Conservation (phyloP, 2,797 vertebrate genomes). For the Cossypha polioptera region DNA sequence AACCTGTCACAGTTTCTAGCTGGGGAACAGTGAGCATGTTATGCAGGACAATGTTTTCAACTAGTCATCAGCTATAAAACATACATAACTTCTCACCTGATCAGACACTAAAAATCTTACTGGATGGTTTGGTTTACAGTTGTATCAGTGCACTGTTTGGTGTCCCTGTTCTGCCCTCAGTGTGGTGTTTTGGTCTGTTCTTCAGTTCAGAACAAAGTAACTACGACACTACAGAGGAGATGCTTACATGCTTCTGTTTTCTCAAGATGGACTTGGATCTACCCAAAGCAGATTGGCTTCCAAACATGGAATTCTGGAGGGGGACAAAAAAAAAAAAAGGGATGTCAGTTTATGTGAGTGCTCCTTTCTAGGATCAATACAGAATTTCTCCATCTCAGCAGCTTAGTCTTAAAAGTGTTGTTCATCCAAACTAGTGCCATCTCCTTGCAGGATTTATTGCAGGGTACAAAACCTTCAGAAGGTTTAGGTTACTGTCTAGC, state of each 20-base stretch:
- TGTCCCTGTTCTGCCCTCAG: neutral
- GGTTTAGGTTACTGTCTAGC: neutral
- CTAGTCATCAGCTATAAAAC: neutral
- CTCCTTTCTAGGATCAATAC: neutral
- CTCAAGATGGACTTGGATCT: neutral
- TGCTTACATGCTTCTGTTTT: neutral
- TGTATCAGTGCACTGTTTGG: neutral
- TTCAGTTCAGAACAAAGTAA: neutral
- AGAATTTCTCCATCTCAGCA: neutral
- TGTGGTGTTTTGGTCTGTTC: neutral
- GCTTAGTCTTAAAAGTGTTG: neutral
- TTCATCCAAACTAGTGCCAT: neutral
- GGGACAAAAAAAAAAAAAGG: fast-evolving
- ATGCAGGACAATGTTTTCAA: neutral
- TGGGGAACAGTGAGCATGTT: neutral
- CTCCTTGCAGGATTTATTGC: neutral
- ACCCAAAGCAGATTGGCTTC: neutral
- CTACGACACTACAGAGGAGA: neutral
- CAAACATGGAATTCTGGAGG: neutral
- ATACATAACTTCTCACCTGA: neutral
- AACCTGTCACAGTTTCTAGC: neutral
- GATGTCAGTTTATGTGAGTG: fast-evolving
- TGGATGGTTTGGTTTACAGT: neutral
- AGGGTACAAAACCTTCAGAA: neutral
- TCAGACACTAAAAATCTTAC: neutral